phyloP scores from a whole-genome alignment of 2,113 vertebrate genomes.

The Dendrocopos noguchii region DNA sequence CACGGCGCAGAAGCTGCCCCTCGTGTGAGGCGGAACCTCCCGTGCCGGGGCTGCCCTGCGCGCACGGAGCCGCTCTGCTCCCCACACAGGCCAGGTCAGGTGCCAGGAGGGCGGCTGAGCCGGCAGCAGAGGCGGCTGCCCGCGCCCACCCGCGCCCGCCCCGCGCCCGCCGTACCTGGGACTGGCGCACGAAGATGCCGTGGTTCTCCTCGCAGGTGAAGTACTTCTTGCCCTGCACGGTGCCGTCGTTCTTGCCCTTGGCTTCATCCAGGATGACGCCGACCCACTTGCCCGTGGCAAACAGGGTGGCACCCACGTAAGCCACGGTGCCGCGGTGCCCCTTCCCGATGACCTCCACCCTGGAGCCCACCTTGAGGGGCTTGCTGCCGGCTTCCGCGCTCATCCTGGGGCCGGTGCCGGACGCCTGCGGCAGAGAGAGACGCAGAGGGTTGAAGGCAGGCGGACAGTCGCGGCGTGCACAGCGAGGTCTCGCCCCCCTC shows the following conservation, averaged over 20 bases:
- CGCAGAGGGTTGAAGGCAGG: accelerated
- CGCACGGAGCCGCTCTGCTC: too few relatives aligned
- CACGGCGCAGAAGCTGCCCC: too few relatives aligned
- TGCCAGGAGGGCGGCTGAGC: too few relatives aligned
- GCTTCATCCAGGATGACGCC: conserved; percentile 96
- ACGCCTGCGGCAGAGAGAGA: conserved; percentile 71
- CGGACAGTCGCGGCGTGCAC: accelerated
- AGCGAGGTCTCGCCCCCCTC: accelerated
- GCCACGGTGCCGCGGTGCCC: conserved; percentile 93
- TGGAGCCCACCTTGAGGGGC: conserved; percentile 89
- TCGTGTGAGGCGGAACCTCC: too few relatives aligned
- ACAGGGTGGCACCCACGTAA: conserved; percentile 93
- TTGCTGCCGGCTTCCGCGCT: conserved; percentile 84
- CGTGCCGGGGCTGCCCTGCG: too few relatives aligned
- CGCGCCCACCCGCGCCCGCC: too few relatives aligned
- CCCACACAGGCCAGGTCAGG: too few relatives aligned
- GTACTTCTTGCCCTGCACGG: conserved; percentile 93
- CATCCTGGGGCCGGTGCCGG: conserved; percentile 88
- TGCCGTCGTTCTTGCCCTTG: conserved; percentile 97
- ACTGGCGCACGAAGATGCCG: conserved; percentile 97
- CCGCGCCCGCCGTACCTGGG: conserved; percentile 81
- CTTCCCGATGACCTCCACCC: conserved; percentile 96
- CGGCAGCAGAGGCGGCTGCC: not conserved
- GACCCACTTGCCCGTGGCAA: conserved; percentile 97
- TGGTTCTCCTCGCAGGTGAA: conserved; percentile 94